Evolutionary conservation across 2,888 invertebrate genomes (phyloP).

Genomic region (Diabrotica balteata): DNA sequence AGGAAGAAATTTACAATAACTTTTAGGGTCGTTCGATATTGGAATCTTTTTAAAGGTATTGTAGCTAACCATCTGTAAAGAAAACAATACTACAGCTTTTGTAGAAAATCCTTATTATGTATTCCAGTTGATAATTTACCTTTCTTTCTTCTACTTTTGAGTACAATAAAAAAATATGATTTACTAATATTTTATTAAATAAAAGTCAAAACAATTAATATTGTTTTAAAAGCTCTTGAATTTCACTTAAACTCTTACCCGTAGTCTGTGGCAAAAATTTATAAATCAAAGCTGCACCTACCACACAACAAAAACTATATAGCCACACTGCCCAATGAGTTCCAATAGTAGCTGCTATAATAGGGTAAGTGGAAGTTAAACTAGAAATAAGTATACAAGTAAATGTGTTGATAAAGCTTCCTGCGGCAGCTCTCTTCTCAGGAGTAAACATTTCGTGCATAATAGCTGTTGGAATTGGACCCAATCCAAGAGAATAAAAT

Average conservation of each 20-base stretch:
- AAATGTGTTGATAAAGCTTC: constrained; percentile 23
- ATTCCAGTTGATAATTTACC: too few species aligned
- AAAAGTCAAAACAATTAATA: neutral
- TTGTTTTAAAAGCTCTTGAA: constrained; percentile 25
- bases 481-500: constrained; percentile 73
- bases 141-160: too few species aligned
- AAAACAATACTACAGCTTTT: too few species aligned
- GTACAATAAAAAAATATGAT: too few species aligned
- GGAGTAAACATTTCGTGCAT: constrained; percentile 82
- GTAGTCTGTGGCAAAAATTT: constrained; percentile 21
- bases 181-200: too few species aligned
- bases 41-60: too few species aligned
- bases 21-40: too few species aligned
- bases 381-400: constrained; percentile 24
- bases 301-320: constrained; percentile 12
- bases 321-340: constrained; percentile 18
- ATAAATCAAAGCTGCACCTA: constrained; percentile 14
- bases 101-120: too few species aligned
- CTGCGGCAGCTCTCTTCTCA: constrained; percentile 74
- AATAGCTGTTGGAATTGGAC: constrained; percentile 81
- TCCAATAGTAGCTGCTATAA: constrained; percentile 19
- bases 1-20: too few species aligned
- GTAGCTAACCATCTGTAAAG: too few species aligned
- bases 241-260: constrained; percentile 35
- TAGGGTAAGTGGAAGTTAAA: constrained; percentile 22